Evolutionary conservation across 2,888 invertebrate genomes (phyloP), one percentile per base, ranked within the genome.

Genomic region (Dasysyrphus albostriatus): DNA sequence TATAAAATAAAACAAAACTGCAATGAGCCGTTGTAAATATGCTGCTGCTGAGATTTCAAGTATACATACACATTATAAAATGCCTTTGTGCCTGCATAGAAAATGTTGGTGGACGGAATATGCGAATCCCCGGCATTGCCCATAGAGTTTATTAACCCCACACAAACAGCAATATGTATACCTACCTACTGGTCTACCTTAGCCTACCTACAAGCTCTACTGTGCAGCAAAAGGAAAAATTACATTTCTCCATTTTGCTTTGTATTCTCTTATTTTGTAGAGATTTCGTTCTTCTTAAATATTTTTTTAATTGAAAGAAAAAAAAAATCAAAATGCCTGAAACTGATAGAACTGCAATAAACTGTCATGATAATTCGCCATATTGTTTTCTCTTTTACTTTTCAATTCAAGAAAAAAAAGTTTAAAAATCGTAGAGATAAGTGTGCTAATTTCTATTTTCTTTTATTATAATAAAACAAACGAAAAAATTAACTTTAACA

Each of bases 81-180:
- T 54, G 54, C 69, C 39, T 69, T 54, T 54, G 32, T 69, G 24
- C 54, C 39, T 39, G 29, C 37, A 69, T 54, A 72, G 70, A 74
- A 61, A 83, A 76, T 72, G 76, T 72, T 65, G 65, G 56, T 65
- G 65, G 59, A 80, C 76, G 51, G 75, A 75, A 80, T 83, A 54
- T 83, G 83, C 74, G 79, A 74, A 65, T 54, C 69, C 69, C 74
- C 63, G 69, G 44, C 80, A 80, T 80, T 84, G 77, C 63, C 82
- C 76, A 82, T 73, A 73, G 85, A 85, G 85, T 85, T 85, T 85
- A 72, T 82, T 85, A 81, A 85, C 84, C 84, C 59, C 84, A 69
- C 59, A 81, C 72, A 80, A 76, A 63, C 74, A 47, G 49, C 59
- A 24, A 74, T 61, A 63, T 51, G 10, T 9, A 42, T 10, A 19